These are phyloP conservation scores for Allobates femoralis DNA, from an alignment of 2,797 vertebrate genomes.

Conservation along the genomic window DNA sequence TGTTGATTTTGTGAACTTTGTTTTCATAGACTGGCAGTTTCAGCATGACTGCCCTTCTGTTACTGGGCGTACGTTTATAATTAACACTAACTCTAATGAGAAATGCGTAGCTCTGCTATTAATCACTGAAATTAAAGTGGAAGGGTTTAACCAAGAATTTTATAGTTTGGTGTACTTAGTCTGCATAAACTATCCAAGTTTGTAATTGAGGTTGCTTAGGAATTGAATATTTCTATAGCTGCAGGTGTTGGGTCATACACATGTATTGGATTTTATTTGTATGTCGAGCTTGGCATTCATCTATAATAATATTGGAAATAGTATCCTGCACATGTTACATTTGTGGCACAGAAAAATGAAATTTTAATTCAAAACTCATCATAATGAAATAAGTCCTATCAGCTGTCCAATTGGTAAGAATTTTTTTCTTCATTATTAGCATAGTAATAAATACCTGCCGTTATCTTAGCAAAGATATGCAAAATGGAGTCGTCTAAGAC, in stretches of 20 bases:
- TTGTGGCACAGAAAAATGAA: too few species aligned
- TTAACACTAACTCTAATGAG: slow-evolving; percentile 42
- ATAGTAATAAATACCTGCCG: too few species aligned
- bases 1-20: slow-evolving; percentile 23
- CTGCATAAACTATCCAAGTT: background rate
- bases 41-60: slow-evolving; percentile 22
- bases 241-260: background rate
- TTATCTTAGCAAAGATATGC: too few species aligned
- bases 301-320: too few species aligned
- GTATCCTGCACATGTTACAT: too few species aligned
- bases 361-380: too few species aligned
- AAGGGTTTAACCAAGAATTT: slow-evolving; percentile 12
- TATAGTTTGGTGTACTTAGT: background rate
- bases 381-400: too few species aligned
- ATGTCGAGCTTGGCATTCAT: background rate
- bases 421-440: too few species aligned
- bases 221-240: background rate
- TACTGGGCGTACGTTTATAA: slow-evolving; percentile 43
- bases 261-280: background rate
- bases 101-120: slow-evolving; percentile 10
- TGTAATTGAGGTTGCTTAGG: background rate
- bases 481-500: too few species aligned
- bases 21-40: slow-evolving; percentile 36
- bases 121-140: slow-evolving; percentile 6
- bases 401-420: too few species aligned